Conservation (phyloP, 2,797 vertebrate genomes). For the Enoplosus armatus region DNA sequence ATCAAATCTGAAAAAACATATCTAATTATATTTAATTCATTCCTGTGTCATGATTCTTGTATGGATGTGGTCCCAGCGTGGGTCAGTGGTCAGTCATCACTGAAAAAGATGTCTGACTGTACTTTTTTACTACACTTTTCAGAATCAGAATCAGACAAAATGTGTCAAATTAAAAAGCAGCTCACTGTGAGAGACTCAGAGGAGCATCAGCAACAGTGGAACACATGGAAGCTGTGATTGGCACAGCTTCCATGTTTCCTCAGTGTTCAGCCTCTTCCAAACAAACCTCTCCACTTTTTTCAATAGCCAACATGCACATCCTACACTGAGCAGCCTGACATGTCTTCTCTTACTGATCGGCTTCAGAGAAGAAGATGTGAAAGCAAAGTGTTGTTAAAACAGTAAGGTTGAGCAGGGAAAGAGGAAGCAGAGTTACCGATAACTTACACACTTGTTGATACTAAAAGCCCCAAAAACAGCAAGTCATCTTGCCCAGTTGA, state of each 20-base stretch:
- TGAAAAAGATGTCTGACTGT: background rate
- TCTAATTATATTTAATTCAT: no score
- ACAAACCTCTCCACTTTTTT: background rate
- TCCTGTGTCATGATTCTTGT: no score
- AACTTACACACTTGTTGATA: background rate
- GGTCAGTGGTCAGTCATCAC: no score
- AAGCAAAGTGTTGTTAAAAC: background rate
- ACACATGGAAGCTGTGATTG: no score
- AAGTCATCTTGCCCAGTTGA: no score
- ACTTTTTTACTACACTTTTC: background rate
- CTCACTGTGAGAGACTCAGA: constrained; percentile 49
- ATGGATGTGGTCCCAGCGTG: no score
- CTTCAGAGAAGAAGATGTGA: no score
- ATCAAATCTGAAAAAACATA: no score
- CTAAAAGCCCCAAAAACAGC: background rate
- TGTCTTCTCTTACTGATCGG: no score
- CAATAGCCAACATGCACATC: background rate
- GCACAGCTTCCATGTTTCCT: no score
- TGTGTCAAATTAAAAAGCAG: background rate
- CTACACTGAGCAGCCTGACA: background rate
- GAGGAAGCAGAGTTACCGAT: background rate
- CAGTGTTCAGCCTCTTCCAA: no score
- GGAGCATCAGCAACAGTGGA: constrained; percentile 35
- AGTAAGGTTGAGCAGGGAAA: background rate
- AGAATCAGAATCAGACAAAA: no score